Evolutionary conservation across 2,797 vertebrate species (phyloP), one percentile per base, ranked within the genome.

Genomic region (Harpagifer antarcticus): DNA sequence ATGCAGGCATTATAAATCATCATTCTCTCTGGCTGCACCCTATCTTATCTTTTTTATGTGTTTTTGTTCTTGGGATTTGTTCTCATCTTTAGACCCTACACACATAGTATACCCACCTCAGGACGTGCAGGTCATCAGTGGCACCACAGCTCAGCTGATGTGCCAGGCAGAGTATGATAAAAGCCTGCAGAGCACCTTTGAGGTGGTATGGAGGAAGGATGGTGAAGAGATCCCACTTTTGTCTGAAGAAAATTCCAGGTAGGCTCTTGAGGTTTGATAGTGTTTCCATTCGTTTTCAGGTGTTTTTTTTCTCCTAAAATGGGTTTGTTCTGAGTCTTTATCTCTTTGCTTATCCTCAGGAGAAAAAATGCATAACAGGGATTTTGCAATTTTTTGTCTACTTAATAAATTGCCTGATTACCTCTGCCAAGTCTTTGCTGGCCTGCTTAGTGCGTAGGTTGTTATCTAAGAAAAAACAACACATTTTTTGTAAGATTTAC

Each of bases 141-240:
- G 95, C 0, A 95, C 93, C 20, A 88, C 88, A 0, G 87, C 96
- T 19, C 93, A 94, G 82, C 79, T 99, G 78, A 92, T 59, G 53
- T 99, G 98, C 73, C 91, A 92, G 60, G 94, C 93, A 59, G 87
- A 92, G 40, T 96, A 93, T 15, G 98, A 99, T 76, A 70, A 88
- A 31, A 95, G 96, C 82, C 93, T 99, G 70, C 70, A 44, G 62
- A 74, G 58, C 72, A 84, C 93, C 16, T 94, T 94, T 79, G 74
- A 92, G 85, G 57, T 95, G 57, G 8, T 89, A 2, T 95, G 94
- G 95, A 86, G 50, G 61, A 95, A 93, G 74, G 87, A 94, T 43
- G 96, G 93, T 4, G 82, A 90, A 31, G 87, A 94, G 56, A 92
- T 97, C 62, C 89, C 80, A 72, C 78, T 82, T 48, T 94, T 94